These are phyloP conservation scores for Tuberolachnus salignus DNA, from an alignment of 2,888 invertebrate species.

Conservation along the genomic window DNA sequence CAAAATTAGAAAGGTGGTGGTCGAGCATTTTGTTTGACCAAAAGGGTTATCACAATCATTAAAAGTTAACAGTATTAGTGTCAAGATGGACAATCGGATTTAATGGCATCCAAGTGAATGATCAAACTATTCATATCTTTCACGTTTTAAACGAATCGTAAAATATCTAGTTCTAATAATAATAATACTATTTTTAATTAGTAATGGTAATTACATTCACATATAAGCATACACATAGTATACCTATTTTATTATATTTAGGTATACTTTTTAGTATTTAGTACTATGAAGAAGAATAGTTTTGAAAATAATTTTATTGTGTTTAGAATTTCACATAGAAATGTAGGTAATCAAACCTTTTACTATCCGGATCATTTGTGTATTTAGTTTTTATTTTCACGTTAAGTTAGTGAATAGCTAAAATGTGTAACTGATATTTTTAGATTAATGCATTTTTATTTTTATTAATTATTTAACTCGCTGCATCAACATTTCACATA, in stretches of 20 bases:
- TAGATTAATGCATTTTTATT: too few relatives aligned
- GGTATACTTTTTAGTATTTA: background rate
- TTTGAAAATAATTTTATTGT: too few relatives aligned
- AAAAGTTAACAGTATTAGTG: conserved; percentile 21
- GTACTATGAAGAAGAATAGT: too few relatives aligned
- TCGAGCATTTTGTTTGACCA: conserved; percentile 28
- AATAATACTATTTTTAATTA: conserved; percentile 9
- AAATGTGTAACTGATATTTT: too few relatives aligned
- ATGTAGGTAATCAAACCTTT: background rate
- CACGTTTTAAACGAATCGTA: conserved; percentile 25
- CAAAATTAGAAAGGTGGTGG: background rate
- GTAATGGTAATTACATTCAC: conserved; percentile 10
- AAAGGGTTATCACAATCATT: background rate
- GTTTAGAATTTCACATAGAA: conserved; percentile 1
- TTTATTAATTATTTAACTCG: too few relatives aligned
- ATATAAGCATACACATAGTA: background rate
- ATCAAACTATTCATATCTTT: conserved; percentile 10
- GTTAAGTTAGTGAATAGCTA: too few relatives aligned
- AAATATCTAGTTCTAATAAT: conserved; percentile 3
- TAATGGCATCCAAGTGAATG: background rate
- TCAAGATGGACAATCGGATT: conserved; percentile 33
- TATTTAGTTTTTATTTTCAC: too few relatives aligned
- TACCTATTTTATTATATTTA: conserved; percentile 1
- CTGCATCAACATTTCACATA: too few relatives aligned
- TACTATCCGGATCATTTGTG: too few relatives aligned